Evolutionary conservation across 2,113 vertebrate genomes (phyloP).

Genomic region (Rhinopomastus cyanomelas): DNA sequence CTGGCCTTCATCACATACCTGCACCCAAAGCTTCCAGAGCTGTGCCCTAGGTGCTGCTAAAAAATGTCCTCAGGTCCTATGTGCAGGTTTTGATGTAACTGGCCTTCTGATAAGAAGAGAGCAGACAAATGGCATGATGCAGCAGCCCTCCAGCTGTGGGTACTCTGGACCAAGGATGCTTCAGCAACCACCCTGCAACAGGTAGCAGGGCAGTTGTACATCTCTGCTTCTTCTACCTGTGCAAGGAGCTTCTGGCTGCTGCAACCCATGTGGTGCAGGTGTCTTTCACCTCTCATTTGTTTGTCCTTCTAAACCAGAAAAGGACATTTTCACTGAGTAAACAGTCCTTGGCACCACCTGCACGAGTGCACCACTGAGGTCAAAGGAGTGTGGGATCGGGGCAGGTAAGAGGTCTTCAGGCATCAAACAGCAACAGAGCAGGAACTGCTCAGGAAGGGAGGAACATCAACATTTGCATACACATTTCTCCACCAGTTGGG

Average conservation of each 20-base stretch:
- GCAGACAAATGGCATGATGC: not conserved
- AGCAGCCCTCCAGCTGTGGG: not conserved
- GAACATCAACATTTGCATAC: not conserved
- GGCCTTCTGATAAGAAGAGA: not conserved
- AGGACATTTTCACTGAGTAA: not conserved
- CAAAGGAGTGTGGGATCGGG: not conserved
- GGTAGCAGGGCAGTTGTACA: not conserved
- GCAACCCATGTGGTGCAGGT: accelerated
- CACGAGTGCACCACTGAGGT: accelerated
- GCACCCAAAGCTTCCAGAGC: not conserved
- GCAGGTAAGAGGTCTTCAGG: not conserved
- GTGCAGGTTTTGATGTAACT: not conserved
- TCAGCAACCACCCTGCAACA: not conserved
- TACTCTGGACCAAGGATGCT: not conserved
- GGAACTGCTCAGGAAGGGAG: not conserved
- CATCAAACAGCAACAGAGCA: not conserved
- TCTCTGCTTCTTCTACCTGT: not conserved
- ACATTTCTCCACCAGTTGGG: constrained; percentile 36
- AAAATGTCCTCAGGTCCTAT: no score
- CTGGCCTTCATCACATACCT: not conserved
- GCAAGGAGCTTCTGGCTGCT: accelerated
- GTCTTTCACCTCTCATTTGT: not conserved
- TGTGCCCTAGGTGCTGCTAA: not conserved
- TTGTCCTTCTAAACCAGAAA: not conserved
- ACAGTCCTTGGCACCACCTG: not conserved